Conservation (phyloP, 2,797 vertebrate species). For the Anas georgica region DNA sequence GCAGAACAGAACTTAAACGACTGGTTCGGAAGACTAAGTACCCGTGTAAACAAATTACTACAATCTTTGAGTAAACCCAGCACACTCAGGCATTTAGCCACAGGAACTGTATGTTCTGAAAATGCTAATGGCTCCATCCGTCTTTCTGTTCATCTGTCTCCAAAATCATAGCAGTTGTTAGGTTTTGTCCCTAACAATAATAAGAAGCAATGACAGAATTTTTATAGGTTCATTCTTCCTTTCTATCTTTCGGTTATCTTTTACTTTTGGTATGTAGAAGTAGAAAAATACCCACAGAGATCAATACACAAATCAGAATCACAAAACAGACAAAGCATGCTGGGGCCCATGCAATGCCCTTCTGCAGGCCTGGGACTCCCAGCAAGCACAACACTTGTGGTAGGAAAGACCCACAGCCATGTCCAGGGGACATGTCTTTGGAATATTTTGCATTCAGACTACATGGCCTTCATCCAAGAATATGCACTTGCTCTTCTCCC, state of each 20-base stretch:
- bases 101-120: not conserved
- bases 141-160: not conserved
- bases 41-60: not conserved
- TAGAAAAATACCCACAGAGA: not conserved
- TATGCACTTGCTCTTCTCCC: not conserved
- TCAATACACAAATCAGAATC: not conserved
- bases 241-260: accelerated
- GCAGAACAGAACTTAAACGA: not conserved
- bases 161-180: not conserved
- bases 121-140: not conserved
- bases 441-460: not conserved
- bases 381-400: accelerated
- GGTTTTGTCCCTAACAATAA: not conserved
- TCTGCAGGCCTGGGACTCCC: accelerated
- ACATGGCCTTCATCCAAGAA: not conserved
- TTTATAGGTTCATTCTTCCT: not conserved
- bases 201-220: accelerated
- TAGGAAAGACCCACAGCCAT: accelerated
- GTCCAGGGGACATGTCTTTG: not conserved
- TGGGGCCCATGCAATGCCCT: not conserved
- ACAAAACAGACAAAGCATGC: not conserved
- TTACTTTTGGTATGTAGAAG: not conserved
- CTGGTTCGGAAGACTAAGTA: not conserved
- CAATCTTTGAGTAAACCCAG: not conserved
- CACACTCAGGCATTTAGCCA: not conserved